Conservation (phyloP, 2,113 vertebrate genomes). For the Tachysurus fulvidraco region DNA sequence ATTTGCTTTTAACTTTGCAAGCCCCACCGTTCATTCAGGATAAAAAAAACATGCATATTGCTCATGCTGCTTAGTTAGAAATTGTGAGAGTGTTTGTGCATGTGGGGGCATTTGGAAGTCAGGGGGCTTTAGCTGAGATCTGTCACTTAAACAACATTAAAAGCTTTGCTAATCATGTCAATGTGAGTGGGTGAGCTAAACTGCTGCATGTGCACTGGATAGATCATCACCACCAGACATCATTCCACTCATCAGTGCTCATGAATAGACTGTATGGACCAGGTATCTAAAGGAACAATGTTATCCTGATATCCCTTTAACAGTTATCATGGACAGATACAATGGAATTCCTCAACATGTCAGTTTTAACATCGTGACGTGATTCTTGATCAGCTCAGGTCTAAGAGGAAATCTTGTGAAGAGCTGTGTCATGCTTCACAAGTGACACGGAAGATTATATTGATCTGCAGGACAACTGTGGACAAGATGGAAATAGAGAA, state of each 20-base stretch:
- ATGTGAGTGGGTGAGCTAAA: neutral
- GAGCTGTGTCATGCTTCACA: neutral
- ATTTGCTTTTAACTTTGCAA: neutral
- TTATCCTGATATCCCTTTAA: neutral
- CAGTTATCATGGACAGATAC: too few species aligned
- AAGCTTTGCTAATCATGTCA: neutral
- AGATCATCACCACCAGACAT: neutral
- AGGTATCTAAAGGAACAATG: neutral
- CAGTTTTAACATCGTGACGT: neutral
- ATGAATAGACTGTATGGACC: neutral
- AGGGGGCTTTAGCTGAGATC: neutral
- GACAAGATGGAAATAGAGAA: conserved; percentile 19
- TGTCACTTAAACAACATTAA: neutral
- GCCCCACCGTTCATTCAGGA: neutral
- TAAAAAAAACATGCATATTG: neutral
- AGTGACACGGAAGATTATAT: neutral
- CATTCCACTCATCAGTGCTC: neutral
- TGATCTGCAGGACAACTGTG: conserved; percentile 1
- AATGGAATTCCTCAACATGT: neutral
- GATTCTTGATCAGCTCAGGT: neutral
- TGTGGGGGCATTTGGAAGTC: neutral
- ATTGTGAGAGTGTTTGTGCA: neutral
- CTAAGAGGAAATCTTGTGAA: neutral
- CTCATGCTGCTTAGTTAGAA: neutral
- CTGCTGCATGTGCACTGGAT: neutral